These are phyloP conservation scores for Mamestra brassicae DNA, from an alignment of 2,888 invertebrate species.

Conservation along the genomic window DNA sequence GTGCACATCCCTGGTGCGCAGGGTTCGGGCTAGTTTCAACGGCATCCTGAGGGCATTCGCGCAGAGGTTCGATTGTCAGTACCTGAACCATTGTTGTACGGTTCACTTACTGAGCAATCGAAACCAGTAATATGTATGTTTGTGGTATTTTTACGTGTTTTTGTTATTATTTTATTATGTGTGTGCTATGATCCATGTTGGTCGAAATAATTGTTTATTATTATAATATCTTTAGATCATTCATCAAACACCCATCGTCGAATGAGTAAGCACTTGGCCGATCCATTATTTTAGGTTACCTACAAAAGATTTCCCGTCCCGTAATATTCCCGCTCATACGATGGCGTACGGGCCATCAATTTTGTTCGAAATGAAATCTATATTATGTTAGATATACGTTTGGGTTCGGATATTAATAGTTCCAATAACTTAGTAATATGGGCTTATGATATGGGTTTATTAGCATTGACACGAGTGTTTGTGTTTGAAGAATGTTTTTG, in stretches of 20 bases:
- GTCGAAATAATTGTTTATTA: no score
- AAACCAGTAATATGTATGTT: no score
- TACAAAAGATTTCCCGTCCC: conserved; percentile 28
- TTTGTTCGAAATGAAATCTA: conserved; percentile 57
- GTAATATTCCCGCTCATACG: conserved; percentile 44
- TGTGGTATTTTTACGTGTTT: no score
- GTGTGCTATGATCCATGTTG: no score
- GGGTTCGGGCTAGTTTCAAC: no score
- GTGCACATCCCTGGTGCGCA: no score
- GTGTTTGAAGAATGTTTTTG: conserved; percentile 18
- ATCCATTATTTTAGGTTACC: conserved; percentile 39
- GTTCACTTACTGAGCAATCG: no score
- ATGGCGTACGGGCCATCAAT: conserved; percentile 60
- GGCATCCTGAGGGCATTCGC: no score
- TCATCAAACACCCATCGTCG: not conserved
- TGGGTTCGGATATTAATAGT: conserved; percentile 42
- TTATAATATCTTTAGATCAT: not conserved
- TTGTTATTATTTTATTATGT: no score
- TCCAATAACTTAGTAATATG: conserved; percentile 38
- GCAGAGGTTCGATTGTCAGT: no score
- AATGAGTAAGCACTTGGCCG: not conserved
- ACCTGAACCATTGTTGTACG: no score
- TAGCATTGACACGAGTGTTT: conserved; percentile 8
- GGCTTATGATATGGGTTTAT: conserved; percentile 28
- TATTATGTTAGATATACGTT: conserved; percentile 42